phyloP scores from a whole-genome alignment of 1,140 invertebrate genomes.

The Augochlora pura region DNA sequence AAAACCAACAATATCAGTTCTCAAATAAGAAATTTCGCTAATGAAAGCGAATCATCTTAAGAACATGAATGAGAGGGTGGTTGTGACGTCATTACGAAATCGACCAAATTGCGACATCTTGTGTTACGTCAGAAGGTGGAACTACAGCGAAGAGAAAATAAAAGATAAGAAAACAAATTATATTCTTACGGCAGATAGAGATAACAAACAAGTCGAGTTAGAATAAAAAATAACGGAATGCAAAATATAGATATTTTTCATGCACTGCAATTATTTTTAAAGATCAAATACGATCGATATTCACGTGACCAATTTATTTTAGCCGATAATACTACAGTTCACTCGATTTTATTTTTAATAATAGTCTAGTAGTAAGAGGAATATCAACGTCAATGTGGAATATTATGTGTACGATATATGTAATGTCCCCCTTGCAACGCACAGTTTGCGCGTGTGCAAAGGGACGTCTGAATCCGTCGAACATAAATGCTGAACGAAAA shows the following conservation, averaged over 20 bases:
- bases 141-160: background rate
- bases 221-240: too few relatives aligned
- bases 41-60: background rate
- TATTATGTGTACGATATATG: background rate
- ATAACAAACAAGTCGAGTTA: too few relatives aligned
- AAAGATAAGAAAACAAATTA: background rate
- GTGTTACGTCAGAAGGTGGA: background rate
- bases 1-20: too few relatives aligned
- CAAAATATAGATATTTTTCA: too few relatives aligned
- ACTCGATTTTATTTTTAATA: too few relatives aligned
- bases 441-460: conserved; percentile 42
- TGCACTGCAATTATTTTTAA: too few relatives aligned
- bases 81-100: conserved; percentile 49
- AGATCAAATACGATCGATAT: too few relatives aligned
- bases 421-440: background rate
- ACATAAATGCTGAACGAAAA: conserved; percentile 28
- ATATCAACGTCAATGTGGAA: too few relatives aligned
- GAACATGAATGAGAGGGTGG: conserved; percentile 1
- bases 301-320: too few relatives aligned
- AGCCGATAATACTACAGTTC: too few relatives aligned
- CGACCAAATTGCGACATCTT: conserved; percentile 37
- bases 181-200: too few relatives aligned
- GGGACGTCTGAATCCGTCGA: conserved; percentile 1
- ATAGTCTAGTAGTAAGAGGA: too few relatives aligned
- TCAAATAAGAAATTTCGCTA: background rate